Evolutionary conservation across 2,888 invertebrate genomes (phyloP).

Genomic region (Xanthia togata): DNA sequence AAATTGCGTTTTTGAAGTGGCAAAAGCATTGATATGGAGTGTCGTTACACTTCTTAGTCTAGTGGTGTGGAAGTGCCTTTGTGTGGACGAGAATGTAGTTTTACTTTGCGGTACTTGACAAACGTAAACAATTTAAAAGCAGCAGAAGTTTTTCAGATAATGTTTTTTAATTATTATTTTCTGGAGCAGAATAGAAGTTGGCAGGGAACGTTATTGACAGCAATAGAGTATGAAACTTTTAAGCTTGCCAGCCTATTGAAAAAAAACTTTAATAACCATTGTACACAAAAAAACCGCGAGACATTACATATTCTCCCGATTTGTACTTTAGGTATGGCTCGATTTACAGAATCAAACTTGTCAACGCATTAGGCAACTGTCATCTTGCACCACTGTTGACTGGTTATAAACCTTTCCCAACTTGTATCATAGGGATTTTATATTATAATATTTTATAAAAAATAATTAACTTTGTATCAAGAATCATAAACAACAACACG

Average conservation of each 20-base stretch:
- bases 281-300: background rate
- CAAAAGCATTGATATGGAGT: constrained; percentile 75
- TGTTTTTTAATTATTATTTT: constrained; percentile 9
- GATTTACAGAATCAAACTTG: background rate
- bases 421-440: background rate
- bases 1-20: constrained; percentile 76
- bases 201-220: background rate
- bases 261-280: background rate
- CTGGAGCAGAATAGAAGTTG: constrained; percentile 18
- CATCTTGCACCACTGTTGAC: background rate
- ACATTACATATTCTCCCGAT: background rate
- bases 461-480: too few relatives aligned
- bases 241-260: background rate
- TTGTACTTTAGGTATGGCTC: too few relatives aligned
- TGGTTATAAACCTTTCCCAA: background rate
- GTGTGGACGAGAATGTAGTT: constrained; percentile 36
- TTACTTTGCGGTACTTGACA: constrained; percentile 38
- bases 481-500: too few relatives aligned
- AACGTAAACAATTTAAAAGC: constrained; percentile 29
- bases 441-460: too few relatives aligned
- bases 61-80: constrained; percentile 71
- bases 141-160: constrained; percentile 6
- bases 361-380: background rate
- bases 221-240: background rate
- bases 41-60: constrained; percentile 76